Evolutionary conservation across 2,888 invertebrate species (phyloP).

Genomic region (Zygothrica quintamaculata): DNA sequence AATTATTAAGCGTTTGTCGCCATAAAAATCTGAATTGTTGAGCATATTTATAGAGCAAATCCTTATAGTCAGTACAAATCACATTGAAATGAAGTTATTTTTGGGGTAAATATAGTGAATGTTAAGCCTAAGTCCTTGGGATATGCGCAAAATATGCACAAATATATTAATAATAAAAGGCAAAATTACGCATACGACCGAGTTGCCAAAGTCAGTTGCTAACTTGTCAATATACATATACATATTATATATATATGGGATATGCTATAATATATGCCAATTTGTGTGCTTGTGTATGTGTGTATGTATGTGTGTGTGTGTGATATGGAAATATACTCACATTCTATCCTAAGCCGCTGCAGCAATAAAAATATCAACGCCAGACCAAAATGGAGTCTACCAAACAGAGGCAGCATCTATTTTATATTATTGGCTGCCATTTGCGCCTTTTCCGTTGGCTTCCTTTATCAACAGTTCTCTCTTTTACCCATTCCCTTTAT

Average conservation of each 20-base stretch:
- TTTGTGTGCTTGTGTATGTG: slow-evolving; percentile 21
- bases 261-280: too few species aligned
- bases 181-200: slow-evolving; percentile 60
- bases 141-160: slow-evolving; percentile 32
- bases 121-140: background rate
- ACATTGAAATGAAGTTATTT: slow-evolving; percentile 10
- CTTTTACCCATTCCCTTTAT: slow-evolving; percentile 25
- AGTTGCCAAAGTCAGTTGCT: slow-evolving; percentile 27
- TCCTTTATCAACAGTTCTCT: too few species aligned
- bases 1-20: too few species aligned
- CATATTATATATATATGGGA: too few species aligned
- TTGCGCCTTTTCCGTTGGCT: slow-evolving; percentile 34
- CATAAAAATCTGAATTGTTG: slow-evolving; percentile 7
- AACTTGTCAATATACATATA: slow-evolving; percentile 46
- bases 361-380: slow-evolving; percentile 75
- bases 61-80: slow-evolving; percentile 28
- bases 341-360: slow-evolving; percentile 56
- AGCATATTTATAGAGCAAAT: slow-evolving; percentile 22
- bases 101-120: slow-evolving; percentile 3
- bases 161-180: slow-evolving; percentile 45
- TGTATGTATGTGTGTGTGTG: slow-evolving; percentile 19
- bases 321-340: slow-evolving; percentile 26
- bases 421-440: slow-evolving; percentile 53
- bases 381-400: slow-evolving; percentile 40
- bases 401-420: slow-evolving; percentile 13